These are phyloP conservation scores for Ochropacha duplaris DNA, from an alignment of 2,888 invertebrate genomes.

Conservation along the genomic window DNA sequence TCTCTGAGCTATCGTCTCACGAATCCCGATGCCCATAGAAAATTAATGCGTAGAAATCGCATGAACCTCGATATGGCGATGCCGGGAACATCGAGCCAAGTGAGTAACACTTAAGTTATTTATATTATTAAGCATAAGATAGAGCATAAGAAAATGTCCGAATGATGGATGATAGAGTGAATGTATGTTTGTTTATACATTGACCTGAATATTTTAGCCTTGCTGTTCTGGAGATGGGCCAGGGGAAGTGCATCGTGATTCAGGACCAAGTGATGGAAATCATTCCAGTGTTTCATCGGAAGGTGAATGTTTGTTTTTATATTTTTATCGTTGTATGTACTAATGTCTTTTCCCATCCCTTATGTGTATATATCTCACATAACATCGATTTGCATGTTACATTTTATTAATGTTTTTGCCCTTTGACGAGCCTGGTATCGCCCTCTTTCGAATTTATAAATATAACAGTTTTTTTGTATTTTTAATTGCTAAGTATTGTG, in stretches of 20 bases:
- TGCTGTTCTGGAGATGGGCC: constrained; percentile 55
- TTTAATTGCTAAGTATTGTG: too few relatives aligned
- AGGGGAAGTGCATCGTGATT: constrained; percentile 46
- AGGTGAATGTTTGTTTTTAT: constrained; percentile 73
- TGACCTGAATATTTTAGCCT: constrained; percentile 38
- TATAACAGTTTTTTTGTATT: too few relatives aligned
- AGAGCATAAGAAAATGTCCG: background rate
- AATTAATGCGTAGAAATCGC: constrained; percentile 53
- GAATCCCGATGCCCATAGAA: constrained; percentile 73
- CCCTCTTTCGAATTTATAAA: too few relatives aligned
- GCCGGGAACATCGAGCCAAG: constrained; percentile 67
- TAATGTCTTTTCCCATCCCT: background rate
- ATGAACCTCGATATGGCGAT: constrained; percentile 77
- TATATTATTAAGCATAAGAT: background rate
- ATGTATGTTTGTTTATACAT: background rate
- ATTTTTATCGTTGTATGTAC: background rate
- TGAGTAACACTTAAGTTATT: constrained; percentile 23
- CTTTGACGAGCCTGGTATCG: background rate
- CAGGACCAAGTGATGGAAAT: constrained; percentile 86
- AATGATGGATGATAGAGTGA: constrained; percentile 5
- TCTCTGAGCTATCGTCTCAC: constrained; percentile 84
- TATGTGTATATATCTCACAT: background rate
- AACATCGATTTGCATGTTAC: background rate
- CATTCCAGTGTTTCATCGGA: constrained; percentile 97
- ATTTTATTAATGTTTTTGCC: background rate